Conservation (phyloP, 1,140 invertebrate genomes). For the Philopotamus ludificatus region DNA sequence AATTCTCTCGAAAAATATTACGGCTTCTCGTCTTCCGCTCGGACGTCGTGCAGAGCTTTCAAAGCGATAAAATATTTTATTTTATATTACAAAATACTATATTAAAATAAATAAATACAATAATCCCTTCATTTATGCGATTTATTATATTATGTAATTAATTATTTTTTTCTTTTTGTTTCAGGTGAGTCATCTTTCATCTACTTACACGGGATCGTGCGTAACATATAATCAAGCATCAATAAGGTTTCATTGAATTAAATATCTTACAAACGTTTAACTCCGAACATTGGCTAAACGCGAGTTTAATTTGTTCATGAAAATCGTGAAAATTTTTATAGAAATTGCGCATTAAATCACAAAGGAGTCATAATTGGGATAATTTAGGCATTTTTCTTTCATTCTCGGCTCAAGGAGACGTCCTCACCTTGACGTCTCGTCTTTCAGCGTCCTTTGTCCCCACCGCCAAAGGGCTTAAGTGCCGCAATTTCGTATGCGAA, state of each 20-base stretch:
- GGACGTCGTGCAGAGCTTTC: too few species aligned
- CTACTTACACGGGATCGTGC: background rate
- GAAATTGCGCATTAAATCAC: background rate
- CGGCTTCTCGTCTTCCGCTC: too few species aligned
- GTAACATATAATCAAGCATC: too few species aligned
- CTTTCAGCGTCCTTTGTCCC: background rate
- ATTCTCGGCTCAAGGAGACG: background rate
- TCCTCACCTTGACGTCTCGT: background rate
- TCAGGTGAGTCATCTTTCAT: conserved; percentile 16
- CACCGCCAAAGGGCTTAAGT: conserved; percentile 11
- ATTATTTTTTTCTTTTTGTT: conserved; percentile 13
- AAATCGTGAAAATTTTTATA: too few species aligned
- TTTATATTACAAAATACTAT: too few species aligned
- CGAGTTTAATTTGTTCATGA: too few species aligned
- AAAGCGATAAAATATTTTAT: too few species aligned
- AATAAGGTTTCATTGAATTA: conserved; percentile 1
- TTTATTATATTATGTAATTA: background rate
- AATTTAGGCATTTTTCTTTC: background rate
- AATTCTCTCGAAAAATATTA: too few species aligned
- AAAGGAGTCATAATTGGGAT: background rate
- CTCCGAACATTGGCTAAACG: background rate
- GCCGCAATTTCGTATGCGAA: conserved; percentile 30
- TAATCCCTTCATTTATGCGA: too few species aligned
- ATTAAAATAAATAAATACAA: too few species aligned
- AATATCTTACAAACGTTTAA: background rate